Evolutionary conservation across 2,888 invertebrate genomes (phyloP), one percentile per base, ranked within the genome.

Genomic region (Meiosimyza decipiens): DNA sequence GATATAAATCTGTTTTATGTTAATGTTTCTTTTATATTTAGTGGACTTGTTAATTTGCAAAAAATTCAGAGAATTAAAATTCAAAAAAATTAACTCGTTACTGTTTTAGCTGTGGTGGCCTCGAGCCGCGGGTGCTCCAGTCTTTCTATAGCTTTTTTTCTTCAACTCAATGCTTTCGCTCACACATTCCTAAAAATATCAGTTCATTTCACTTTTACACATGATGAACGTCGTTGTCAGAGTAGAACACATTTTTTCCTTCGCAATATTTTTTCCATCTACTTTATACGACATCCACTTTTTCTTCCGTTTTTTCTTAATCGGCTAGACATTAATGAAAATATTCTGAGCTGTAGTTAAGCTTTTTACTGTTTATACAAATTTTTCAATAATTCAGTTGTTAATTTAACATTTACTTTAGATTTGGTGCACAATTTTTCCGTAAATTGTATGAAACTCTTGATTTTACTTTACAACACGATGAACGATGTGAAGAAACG

Each of bases 401-500:
- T 63, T 51, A 50, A 28, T 69, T 54, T 52, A 59, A 50, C 22
- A 40, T 72, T 74, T 67, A 72, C 70, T 68, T 68, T 67, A 55
- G 63, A 74, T 66, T 75, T 76, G 74, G 67, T 7, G 33, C 12
- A 60, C 52, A 65, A 72, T 72, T 16, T 69, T 71, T 62, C 54
- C 63, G 40, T 69, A 66, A 74, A 71, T 70, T 62, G 57, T 73
- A 59, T 50, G 55, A 72, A 73, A 74, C 72, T 67, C 75, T 72
- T 18, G 16, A 67, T 51, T 75, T 76, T 75, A 75, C 74, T 68
- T 54, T 70, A 18, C 73, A 75, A 68, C 75, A 78, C 78, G 77
- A 78, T 76, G 72, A 71, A 74, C 69, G 74, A 72, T 57, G 74
- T 72, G 73, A 76, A 78, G 74, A 77, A 78, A 77, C 77, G 78